A percentile compares a stretch with the other conserved stretches of the same genome.
Evolutionary conservation across 92 coral and sea anemone species (phyloP).

Genomic region (Hydrozoanthus gracilis): DNA sequence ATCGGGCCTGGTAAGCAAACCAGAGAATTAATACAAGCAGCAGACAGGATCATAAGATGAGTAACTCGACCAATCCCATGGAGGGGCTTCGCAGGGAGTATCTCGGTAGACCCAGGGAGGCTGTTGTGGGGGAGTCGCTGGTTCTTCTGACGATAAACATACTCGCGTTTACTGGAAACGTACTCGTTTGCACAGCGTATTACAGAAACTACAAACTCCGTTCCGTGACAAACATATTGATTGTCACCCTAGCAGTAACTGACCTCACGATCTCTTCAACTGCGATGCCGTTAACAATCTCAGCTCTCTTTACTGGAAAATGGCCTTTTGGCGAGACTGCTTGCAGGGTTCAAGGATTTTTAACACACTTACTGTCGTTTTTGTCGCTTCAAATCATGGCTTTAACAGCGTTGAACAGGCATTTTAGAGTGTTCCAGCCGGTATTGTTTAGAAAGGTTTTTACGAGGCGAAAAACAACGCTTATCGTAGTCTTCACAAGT

Average conservation of each 20-base stretch:
- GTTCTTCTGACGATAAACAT: constrained; percentile 60
- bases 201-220: constrained; percentile 63
- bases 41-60: neutral
- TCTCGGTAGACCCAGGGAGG: constrained; percentile 47
- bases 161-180: constrained; percentile 70
- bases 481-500: constrained; percentile 61
- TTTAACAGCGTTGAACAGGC: constrained; percentile 79
- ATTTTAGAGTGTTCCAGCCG: constrained; percentile 67
- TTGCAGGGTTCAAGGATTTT: constrained; percentile 76
- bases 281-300: constrained; percentile 76
- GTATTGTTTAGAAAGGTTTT: constrained; percentile 63
- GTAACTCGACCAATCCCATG: neutral
- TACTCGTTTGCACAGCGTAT: constrained; percentile 69
- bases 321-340: constrained; percentile 62
- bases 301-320: constrained; percentile 59
- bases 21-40: no score
- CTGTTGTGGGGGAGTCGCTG: constrained; percentile 45
- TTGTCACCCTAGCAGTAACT: constrained; percentile 63
- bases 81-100: constrained; percentile 37
- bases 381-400: constrained; percentile 86
- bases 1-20: no score
- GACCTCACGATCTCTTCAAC: constrained; percentile 74
- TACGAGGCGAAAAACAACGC: constrained; percentile 60
- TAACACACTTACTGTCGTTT: constrained; percentile 74
- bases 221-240: constrained; percentile 72